Conservation (phyloP, 2,888 invertebrate species). For the Agrypnus murinus region DNA sequence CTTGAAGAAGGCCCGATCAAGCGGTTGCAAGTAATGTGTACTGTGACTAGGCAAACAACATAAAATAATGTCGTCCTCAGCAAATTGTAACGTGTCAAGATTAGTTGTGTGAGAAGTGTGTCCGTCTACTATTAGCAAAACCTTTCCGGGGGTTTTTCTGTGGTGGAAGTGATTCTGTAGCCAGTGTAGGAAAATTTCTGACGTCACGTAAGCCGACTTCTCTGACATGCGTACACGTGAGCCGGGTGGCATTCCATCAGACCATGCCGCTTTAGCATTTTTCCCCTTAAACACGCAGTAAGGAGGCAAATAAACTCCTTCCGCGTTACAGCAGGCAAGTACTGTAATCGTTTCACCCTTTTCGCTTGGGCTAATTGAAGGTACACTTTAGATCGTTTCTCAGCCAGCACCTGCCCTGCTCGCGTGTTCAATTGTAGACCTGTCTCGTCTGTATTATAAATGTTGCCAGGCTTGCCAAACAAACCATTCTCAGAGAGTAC, state of each 20-base stretch:
- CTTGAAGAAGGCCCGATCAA: constrained; percentile 59
- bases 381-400: neutral
- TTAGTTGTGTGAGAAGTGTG: constrained; percentile 55
- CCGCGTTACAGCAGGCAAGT: constrained; percentile 50
- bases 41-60: no score
- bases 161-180: constrained; percentile 38
- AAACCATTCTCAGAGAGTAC: neutral
- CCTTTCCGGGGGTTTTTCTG: constrained; percentile 21
- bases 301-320: constrained; percentile 48
- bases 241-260: constrained; percentile 48
- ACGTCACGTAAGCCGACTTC: constrained; percentile 48
- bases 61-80: constrained; percentile 59
- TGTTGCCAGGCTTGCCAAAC: constrained; percentile 26
- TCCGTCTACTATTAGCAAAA: no score
- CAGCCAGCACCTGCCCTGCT: constrained; percentile 11
- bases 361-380: no score
- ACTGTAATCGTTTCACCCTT: no score
- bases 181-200: constrained; percentile 47
- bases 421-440: constrained; percentile 29
- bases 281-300: constrained; percentile 51
- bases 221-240: constrained; percentile 46
- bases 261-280: constrained; percentile 43
- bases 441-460: constrained; percentile 32
- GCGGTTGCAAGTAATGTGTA: constrained; percentile 60
- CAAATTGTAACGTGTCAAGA: constrained; percentile 54